Base-by-base conservation (phyloP, 64 coral and sea anemone genomes). In the Dendrophyllia cribrosa region DNA sequence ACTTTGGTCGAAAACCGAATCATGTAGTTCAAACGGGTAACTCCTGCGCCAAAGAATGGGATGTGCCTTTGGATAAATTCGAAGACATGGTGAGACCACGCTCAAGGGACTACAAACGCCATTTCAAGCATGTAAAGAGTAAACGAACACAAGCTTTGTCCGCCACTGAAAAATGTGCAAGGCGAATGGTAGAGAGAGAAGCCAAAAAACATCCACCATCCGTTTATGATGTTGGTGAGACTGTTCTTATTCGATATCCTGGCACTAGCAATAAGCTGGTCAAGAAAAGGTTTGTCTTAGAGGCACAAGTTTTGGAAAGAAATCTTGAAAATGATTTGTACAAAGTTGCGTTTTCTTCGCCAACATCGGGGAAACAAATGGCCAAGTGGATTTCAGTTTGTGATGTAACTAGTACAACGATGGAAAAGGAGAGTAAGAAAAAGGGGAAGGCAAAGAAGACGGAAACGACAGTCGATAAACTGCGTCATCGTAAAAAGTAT, bases 1-100 rank as follows among this genome's bases (percentile, higher is more conserved):
- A 91, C 43, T 91, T 59, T 85, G 79, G 89, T 8, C 79, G 45
- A 23, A 85, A 85, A 43, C 89, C 89, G 5, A 90, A 70, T 59
- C 3, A 81, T 76, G 43, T 25, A 44, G 26, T 51, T 56, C 19
- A 49, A 24, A 19, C n/a, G n/a, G n/a, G n/a, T n/a, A n/a, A n/a
- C 60, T 17, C 74, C n/a, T 12, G 48, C 17, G 16, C 10, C 3
- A 60, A 34, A 16, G 66, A 85, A 91, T 82, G 58, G 69, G 74
- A 66, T 59, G 1, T 73, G 22, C 10, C 21, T 20, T 9, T 24
- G 2, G 25, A 72, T 3, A 69, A 51, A 62, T 83, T 73, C 74
- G 10, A 73, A 10, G 44, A 60, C 67, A 14, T 82, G 25, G 50
- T 91, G 1, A 43, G 16, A 17, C 89, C 89, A 21, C 66, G 78